Percentiles rank a stretch among this genome's conserved stretches.
phyloP scores from a whole-genome alignment of 2,797 vertebrate species.

The Acanthurus leucopareius region DNA sequence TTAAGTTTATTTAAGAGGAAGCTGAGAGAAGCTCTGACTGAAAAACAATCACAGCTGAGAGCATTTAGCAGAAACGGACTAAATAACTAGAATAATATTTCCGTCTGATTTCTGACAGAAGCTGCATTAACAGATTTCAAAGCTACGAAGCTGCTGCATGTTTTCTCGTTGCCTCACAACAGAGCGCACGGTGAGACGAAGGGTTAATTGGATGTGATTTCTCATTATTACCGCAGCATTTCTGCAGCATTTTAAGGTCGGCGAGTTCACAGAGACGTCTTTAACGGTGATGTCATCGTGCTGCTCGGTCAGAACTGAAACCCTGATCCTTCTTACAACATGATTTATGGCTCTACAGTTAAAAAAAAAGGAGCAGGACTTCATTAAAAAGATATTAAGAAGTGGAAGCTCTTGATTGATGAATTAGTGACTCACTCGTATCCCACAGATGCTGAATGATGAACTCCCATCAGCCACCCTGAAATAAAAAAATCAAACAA shows the following conservation, averaged over 20 bases:
- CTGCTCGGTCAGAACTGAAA: not conserved
- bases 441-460: slow-evolving; percentile 8
- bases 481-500: not conserved
- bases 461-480: not conserved
- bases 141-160: not conserved
- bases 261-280: not conserved
- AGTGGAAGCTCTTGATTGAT: slow-evolving; percentile 18
- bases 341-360: slow-evolving; percentile 18
- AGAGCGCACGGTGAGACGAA: not conserved
- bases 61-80: too few species aligned
- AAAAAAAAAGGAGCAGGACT: slow-evolving; percentile 19
- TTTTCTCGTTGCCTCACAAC: not conserved
- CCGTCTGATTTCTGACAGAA: not conserved
- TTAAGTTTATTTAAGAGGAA: accelerated
- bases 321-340: not conserved
- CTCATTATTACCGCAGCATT: not conserved
- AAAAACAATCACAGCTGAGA: too few species aligned
- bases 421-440: not conserved
- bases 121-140: not conserved
- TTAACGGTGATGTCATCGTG: too few species aligned
- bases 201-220: slow-evolving; percentile 7
- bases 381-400: slow-evolving; percentile 46
- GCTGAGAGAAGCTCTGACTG: too few species aligned
- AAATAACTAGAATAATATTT: too few species aligned
- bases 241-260: slow-evolving; percentile 10